Percentiles rank a stretch among this genome's conserved stretches.
Evolutionary conservation across 2,888 invertebrate species (phyloP).

Genomic region (Lasioglossum villosulum): DNA sequence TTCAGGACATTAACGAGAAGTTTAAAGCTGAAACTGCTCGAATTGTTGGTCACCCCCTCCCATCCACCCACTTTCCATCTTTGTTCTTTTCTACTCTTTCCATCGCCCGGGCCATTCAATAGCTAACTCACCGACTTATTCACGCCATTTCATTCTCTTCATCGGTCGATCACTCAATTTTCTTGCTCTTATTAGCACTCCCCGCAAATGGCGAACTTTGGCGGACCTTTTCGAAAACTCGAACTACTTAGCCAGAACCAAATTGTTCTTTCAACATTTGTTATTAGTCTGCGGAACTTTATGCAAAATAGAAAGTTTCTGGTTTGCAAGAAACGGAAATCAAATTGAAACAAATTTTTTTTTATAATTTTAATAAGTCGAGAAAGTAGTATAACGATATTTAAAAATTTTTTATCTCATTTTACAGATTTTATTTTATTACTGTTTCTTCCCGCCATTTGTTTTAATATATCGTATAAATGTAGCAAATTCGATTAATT

Average conservation of each 20-base stretch:
- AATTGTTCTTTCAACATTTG: neutral
- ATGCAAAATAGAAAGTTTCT: neutral
- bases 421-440: no score
- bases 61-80: neutral
- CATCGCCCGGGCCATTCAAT: neutral
- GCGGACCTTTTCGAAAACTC: neutral
- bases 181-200: constrained; percentile 1
- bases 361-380: no score
- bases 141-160: constrained; percentile 14
- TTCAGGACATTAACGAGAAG: constrained; percentile 48
- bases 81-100: neutral
- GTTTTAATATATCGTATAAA: no score
- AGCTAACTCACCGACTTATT: constrained; percentile 12
- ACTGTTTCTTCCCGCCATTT: no score
- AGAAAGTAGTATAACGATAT: no score
- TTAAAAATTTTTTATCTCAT: no score
- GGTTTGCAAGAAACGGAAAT: no score
- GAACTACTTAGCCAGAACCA: neutral
- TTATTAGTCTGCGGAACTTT: neutral
- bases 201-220: neutral
- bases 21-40: constrained; percentile 43
- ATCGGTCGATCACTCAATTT: constrained; percentile 12
- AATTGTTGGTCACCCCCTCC: neutral
- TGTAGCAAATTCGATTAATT: no score
- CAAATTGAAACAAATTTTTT: no score